Evolutionary conservation across 2,888 invertebrate species (phyloP).

Genomic region (Pachycephus smyrnensis): DNA sequence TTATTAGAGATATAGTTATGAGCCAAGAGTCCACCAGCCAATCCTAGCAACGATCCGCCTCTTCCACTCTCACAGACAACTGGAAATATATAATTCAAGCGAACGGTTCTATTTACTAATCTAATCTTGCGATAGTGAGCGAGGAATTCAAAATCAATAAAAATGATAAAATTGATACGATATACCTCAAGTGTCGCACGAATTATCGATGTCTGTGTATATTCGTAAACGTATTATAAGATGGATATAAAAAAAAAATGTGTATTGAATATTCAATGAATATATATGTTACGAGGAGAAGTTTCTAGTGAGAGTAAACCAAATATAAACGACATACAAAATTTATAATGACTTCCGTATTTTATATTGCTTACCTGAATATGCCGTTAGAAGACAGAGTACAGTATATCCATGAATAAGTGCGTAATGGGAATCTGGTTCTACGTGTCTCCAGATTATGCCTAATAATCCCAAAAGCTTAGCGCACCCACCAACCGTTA

Average conservation of each 20-base stretch:
- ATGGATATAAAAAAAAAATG: not conserved
- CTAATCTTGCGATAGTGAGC: not conserved
- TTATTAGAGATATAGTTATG: slow-evolving; percentile 53
- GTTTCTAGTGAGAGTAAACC: not conserved
- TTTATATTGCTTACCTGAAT: slow-evolving; percentile 70
- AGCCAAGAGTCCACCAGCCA: slow-evolving; percentile 55
- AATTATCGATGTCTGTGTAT: not conserved
- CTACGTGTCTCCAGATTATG: slow-evolving; percentile 58
- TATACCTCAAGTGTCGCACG: not conserved
- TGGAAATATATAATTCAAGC: slow-evolving; percentile 56
- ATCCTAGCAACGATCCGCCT: slow-evolving; percentile 60
- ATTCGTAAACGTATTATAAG: not conserved
- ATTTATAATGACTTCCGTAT: not conserved
- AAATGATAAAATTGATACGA: not conserved
- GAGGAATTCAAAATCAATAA: not conserved
- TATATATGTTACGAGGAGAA: not conserved
- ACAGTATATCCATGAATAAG: slow-evolving; percentile 76
- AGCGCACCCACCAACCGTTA: slow-evolving; percentile 60
- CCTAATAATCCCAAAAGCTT: slow-evolving; percentile 59
- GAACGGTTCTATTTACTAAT: not conserved
- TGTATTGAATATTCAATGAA: not conserved
- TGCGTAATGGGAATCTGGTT: slow-evolving; percentile 51
- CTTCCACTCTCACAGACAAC: slow-evolving; percentile 71
- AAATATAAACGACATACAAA: not conserved
- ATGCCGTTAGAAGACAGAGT: slow-evolving; percentile 74